These are phyloP conservation scores for Acrossocheilus wenchowensis DNA, from an alignment of 2,797 vertebrate species.

Conservation along the genomic window DNA sequence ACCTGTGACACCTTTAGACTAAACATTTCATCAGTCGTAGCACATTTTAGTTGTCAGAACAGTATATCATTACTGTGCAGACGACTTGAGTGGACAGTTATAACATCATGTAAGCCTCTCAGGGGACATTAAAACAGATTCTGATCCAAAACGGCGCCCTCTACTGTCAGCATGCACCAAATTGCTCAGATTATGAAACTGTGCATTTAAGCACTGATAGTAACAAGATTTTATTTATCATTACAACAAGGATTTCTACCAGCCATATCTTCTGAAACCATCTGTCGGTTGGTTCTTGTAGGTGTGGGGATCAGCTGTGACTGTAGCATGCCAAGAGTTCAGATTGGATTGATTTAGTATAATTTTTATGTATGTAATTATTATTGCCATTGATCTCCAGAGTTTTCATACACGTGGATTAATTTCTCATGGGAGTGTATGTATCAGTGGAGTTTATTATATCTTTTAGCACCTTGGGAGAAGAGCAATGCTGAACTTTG, in stretches of 20 bases:
- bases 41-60: conserved; percentile 1
- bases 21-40: conserved; percentile 25
- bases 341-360: neutral
- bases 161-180: neutral
- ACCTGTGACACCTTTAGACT: conserved; percentile 39
- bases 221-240: neutral
- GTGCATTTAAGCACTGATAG: neutral
- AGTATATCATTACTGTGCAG: neutral
- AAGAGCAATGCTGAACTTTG: conserved; percentile 11
- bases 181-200: neutral
- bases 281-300: neutral
- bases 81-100: neutral
- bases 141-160: neutral
- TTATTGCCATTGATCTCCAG: neutral
- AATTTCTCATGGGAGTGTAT: conserved; percentile 4
- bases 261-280: neutral
- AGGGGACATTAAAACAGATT: conserved; percentile 28
- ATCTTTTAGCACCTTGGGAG: conserved; percentile 10
- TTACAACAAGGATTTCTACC: neutral
- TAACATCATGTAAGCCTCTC: neutral
- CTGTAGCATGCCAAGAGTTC: neutral
- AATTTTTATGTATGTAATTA: conserved; percentile 1
- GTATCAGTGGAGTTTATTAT: neutral
- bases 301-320: neutral
- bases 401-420: neutral